Evolutionary conservation across 2,888 invertebrate genomes (phyloP).

Genomic region (Perizoma flavofasciatum): DNA sequence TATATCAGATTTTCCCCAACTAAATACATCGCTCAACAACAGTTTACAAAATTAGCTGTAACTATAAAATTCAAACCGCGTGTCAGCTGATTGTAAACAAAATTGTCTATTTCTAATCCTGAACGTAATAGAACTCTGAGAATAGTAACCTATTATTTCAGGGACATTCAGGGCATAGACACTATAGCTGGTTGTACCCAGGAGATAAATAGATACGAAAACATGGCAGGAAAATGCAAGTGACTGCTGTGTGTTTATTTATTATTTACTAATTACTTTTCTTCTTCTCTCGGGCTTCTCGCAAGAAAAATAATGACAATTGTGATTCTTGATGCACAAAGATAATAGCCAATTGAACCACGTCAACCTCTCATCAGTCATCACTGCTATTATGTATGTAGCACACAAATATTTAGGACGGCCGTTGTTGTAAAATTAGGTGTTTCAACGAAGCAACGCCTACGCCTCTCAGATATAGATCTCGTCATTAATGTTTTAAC

Average conservation of each 20-base stretch:
- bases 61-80: constrained; percentile 17
- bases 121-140: constrained; percentile 10
- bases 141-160: no score
- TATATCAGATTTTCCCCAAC: no score
- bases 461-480: constrained; percentile 24
- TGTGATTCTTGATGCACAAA: neutral
- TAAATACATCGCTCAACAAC: neutral
- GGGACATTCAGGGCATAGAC: no score
- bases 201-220: no score
- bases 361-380: constrained; percentile 25
- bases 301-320: no score
- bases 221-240: no score
- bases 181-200: no score
- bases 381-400: constrained; percentile 26
- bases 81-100: constrained; percentile 27
- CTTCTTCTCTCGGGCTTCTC: no score
- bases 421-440: constrained; percentile 33
- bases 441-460: constrained; percentile 27
- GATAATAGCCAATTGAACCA: constrained; percentile 21
- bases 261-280: no score
- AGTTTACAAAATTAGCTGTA: constrained; percentile 17
- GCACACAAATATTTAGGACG: constrained; percentile 39
- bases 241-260: no score
- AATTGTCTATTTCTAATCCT: constrained; percentile 24
- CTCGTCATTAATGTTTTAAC: constrained; percentile 2